Conservation (phyloP, 2,797 vertebrate genomes). For the Rhynchonycteris naso region DNA sequence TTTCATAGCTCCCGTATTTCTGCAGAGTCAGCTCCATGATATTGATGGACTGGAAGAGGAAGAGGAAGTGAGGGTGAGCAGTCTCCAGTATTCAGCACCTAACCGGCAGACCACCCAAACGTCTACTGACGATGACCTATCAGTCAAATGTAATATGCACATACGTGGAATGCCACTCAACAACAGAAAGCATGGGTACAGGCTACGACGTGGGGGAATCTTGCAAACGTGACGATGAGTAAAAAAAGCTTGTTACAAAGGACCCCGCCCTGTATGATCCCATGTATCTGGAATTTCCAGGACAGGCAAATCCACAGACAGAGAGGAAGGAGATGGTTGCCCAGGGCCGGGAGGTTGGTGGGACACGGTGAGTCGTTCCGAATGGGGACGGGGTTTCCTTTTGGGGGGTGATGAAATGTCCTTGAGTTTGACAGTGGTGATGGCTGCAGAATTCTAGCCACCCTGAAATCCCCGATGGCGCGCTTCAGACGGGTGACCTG, state of each 20-base stretch:
- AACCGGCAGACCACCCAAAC: neutral
- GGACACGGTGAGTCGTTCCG: neutral
- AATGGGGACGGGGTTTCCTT: neutral
- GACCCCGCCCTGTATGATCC: neutral
- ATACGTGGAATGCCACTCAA: neutral
- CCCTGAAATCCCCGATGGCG: neutral
- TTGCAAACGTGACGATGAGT: neutral
- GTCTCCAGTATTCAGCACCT: neutral
- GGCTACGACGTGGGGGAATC: neutral
- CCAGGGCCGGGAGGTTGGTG: neutral
- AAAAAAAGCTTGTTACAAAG: neutral
- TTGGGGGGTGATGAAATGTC: neutral
- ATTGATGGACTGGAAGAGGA: conserved; percentile 89
- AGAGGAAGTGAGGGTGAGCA: neutral
- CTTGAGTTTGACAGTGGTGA: neutral
- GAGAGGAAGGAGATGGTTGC: neutral
- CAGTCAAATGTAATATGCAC: neutral
- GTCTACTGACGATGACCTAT: neutral
- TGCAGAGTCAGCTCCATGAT: conserved; percentile 94
- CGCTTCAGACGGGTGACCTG: neutral
- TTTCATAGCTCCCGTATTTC: conserved; percentile 95
- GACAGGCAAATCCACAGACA: neutral
- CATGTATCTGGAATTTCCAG: neutral
- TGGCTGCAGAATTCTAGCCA: neutral
- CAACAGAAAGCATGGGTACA: neutral